Base-by-base conservation (phyloP, 2,888 invertebrate species). In the Philhelius pedissequus region DNA sequence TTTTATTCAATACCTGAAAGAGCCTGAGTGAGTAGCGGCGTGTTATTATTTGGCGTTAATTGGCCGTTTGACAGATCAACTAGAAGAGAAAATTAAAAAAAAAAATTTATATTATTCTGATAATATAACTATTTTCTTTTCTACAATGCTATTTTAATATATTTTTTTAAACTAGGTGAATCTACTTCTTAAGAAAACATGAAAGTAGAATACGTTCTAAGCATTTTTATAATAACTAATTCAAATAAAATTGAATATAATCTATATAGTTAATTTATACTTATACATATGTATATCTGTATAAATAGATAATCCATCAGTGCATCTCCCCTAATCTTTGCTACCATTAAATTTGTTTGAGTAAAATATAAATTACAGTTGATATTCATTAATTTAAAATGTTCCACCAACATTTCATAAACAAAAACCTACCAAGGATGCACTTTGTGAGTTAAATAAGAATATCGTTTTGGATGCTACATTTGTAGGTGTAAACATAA, bases 61-160 rank as follows among this genome's bases (percentile, higher is more conserved):
- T 97, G 97, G 93, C 97, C 97, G 93, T 97, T 97, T 94, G 96
- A 96, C 94, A 97, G 95, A 94, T 97, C 97, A 95, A 97, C 97
- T 97, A 95, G 93, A 95, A 94, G 70, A 86, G 50, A 88, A 78
- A 82, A 87, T 86, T 81, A 82, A 35, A 86, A 40, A 70, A 4
- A 18, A 7, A 69, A n/a, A n/a, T n/a, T n/a, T 8, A 35, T 40
- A 48, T 64, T 27, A 22, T n/a, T 32, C 4, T 69, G 30, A 11
- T 20, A 35, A 48, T 0, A n/a, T 0, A 27, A 43, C 3, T 30
- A 40, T 1, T 15, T 25, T 15, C n/a, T n/a, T 45, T 30, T 9
- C 82, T 69, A 69, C 25, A 27, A 9, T n/a, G 7, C 81, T 76
- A 71, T 38, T 52, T 43, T 38, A 20, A 70, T 58, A 64, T 80